Percentiles rank a stretch among this genome's conserved stretches.
phyloP scores from a whole-genome alignment of 1,140 invertebrate genomes.

The Chlorops oryzae region DNA sequence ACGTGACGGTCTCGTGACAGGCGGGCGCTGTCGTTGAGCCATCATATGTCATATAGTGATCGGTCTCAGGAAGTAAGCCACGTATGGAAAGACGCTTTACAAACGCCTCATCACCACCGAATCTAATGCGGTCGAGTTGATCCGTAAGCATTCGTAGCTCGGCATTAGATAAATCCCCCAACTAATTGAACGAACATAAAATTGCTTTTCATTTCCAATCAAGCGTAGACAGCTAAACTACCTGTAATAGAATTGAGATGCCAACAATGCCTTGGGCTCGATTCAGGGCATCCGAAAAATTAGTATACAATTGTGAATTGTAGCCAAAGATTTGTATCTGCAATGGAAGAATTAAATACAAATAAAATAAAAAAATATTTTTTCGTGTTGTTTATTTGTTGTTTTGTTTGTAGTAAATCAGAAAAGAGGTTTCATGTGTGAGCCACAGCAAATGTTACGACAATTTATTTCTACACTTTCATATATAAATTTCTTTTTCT shows the following conservation, averaged over 20 bases:
- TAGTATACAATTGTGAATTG: constrained; percentile 87
- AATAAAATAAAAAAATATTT: constrained; percentile 3
- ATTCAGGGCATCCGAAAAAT: constrained; percentile 82
- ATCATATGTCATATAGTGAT: constrained; percentile 96
- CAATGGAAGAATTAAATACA: constrained; percentile 48
- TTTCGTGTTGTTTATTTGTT: too few relatives aligned
- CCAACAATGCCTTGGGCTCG: constrained; percentile 84
- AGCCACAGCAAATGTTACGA: too few relatives aligned
- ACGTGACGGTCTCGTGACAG: constrained; percentile 89
- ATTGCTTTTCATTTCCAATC: constrained; percentile 3
- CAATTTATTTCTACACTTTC: too few relatives aligned
- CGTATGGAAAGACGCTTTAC: constrained; percentile 76
- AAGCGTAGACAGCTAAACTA: constrained; percentile 45
- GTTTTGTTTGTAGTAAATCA: too few relatives aligned
- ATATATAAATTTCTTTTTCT: too few relatives aligned
- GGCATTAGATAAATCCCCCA: constrained; percentile 78
- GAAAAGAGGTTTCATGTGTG: too few relatives aligned
- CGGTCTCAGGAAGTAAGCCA: constrained; percentile 82
- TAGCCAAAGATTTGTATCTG: constrained; percentile 92
- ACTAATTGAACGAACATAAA: constrained; percentile 50
- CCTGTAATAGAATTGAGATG: constrained; percentile 80
- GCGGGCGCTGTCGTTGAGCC: constrained; percentile 91
- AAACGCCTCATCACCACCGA: constrained; percentile 73
- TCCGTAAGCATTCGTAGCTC: constrained; percentile 80
- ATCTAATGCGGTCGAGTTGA: constrained; percentile 79